Evolutionary conservation across 2,113 vertebrate species (phyloP), one percentile per base, ranked within the genome.

Genomic region (Otus sunia): DNA sequence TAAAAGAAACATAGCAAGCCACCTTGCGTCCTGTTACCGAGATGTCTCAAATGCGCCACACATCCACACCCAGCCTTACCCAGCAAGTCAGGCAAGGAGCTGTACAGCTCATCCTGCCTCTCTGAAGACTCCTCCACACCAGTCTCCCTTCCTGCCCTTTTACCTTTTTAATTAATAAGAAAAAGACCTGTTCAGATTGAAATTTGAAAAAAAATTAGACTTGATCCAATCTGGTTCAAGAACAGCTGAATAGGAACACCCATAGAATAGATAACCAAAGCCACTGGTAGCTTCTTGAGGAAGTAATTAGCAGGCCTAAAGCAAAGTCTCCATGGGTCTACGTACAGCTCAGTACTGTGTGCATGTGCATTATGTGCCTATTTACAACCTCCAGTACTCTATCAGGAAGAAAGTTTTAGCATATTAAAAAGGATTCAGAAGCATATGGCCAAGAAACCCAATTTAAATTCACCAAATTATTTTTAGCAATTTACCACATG

Each of bases 31-130:
- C 47, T 80, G 63, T 47, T 67, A 88, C 13, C 50, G 29, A 34
- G 37, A 9, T 36, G 20, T 37, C 68, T 32, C 2, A 1, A 41
- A 12, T 0, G 1, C 36, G 49, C 53, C 49, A 37, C 39, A 36
- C n/a, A 52, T 43, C 60, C 83, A 94, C 86, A 66, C 91, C 86
- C 91, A 91, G 67, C 59, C 93, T 36, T 6, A 86, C 76, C 76
- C 68, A 91, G 89, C 89, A 26, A 80, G 93, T 77, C 76, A 59
- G 50, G 59, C 63, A 62, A 77, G 86, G 59, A 95, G 41, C 7
- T 39, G 45, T 23, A n/a, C 1, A 56, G 9, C 32, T 29, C 10
- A 0, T 78, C 43, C 71, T 45, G 30, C 20, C 27, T 36, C 85
- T 75, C 39, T 22, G 15, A 79, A 27, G 30, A 49, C 11, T 56